Conservation (phyloP, 2,888 invertebrate species). For the Villa cingulata region DNA sequence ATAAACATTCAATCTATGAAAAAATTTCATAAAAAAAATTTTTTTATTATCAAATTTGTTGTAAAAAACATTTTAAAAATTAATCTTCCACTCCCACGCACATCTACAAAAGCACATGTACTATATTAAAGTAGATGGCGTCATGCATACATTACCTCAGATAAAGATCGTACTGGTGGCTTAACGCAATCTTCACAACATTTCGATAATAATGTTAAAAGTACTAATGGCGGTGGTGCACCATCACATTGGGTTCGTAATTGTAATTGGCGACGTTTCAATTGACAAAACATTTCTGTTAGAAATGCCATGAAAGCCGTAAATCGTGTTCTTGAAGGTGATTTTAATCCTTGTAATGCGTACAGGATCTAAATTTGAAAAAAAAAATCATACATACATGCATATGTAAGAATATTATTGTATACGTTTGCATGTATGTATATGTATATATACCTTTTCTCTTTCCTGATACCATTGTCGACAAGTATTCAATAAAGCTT, state of each 20-base stretch:
- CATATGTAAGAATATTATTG: too few species aligned
- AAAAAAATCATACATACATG: too few species aligned
- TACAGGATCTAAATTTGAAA: conserved; percentile 30
- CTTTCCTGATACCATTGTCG: conserved; percentile 83
- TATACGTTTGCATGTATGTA: too few species aligned
- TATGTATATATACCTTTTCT: conserved; percentile 49
- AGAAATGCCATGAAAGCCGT: conserved; percentile 82
- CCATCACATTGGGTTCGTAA: conserved; percentile 42
- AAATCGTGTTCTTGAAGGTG: conserved; percentile 46
- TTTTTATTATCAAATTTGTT: background rate
- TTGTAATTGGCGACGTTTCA: conserved; percentile 53
- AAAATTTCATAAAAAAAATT: background rate
- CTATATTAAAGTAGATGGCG: background rate
- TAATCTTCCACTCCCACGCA: too few species aligned
- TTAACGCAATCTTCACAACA: conserved; percentile 81
- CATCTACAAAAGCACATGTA: too few species aligned
- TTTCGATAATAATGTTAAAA: conserved; percentile 72
- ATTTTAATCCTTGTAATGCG: conserved; percentile 40
- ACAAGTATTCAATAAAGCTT: conserved; percentile 76
- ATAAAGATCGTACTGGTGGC: conserved; percentile 64
- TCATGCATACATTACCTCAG: conserved; percentile 68
- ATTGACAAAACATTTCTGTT: conserved; percentile 80
- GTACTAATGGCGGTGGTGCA: conserved; percentile 55
- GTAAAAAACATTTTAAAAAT: too few species aligned
- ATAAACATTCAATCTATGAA: conserved; percentile 68